A percentile compares a stretch with the other conserved stretches of the same genome.
Conservation (phyloP, 2,797 vertebrate genomes). For the Helostoma temminkii region DNA sequence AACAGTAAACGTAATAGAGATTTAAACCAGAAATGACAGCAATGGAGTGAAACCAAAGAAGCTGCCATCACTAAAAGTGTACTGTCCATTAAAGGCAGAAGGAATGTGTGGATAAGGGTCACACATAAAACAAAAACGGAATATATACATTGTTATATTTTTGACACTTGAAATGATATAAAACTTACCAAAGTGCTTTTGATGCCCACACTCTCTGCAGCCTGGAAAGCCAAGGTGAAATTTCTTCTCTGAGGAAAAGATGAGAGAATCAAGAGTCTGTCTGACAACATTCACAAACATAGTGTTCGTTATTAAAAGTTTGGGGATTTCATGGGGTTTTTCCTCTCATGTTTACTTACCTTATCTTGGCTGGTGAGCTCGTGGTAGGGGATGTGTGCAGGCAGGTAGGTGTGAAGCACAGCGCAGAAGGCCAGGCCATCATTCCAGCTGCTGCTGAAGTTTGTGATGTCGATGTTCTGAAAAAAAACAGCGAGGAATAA, state of each 20-base stretch:
- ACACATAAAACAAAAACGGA: no score
- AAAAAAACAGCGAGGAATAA: neutral
- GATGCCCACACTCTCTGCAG: constrained; percentile 97
- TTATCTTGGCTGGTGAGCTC: constrained; percentile 95
- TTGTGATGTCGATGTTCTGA: constrained; percentile 99
- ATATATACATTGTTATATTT: no score
- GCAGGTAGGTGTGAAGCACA: constrained; percentile 95
- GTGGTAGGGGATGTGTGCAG: constrained; percentile 96
- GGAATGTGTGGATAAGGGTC: no score
- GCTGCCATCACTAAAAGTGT: no score
- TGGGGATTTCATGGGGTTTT: fast-evolving
- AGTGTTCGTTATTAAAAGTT: neutral
- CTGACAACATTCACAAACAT: neutral
- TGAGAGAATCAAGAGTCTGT: constrained; percentile 15
- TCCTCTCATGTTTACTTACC: constrained; percentile 76
- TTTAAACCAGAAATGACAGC: no score
- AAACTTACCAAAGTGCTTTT: constrained; percentile 95
- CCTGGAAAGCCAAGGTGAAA: constrained; percentile 97
- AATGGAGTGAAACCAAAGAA: no score
- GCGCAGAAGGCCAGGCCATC: constrained; percentile 97
- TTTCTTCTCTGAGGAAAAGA: constrained; percentile 90
- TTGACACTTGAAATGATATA: no score
- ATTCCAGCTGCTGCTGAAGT: constrained; percentile 99
- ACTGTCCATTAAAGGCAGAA: no score
- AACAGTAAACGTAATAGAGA: no score